A percentile compares a stretch with the other conserved stretches of the same genome.
These are phyloP conservation scores for Barypeithes pellucidus DNA, from an alignment of 2,888 invertebrate genomes.

Conservation along the genomic window DNA sequence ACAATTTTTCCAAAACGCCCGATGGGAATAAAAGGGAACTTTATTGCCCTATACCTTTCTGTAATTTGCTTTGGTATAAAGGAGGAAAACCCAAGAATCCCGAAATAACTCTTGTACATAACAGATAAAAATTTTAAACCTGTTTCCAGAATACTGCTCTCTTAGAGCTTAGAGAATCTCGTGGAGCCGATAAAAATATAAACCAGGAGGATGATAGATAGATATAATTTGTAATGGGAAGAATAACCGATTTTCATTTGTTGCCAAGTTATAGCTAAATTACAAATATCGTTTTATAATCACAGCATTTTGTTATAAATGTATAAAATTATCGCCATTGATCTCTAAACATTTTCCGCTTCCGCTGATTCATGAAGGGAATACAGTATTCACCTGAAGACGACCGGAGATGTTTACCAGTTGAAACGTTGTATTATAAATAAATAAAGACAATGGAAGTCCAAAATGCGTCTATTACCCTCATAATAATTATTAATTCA, in stretches of 20 bases:
- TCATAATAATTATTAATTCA: too few species aligned
- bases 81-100: conserved; percentile 2
- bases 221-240: background rate
- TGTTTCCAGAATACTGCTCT: background rate
- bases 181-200: background rate
- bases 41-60: conserved; percentile 9
- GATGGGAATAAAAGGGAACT: background rate
- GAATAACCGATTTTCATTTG: background rate
- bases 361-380: too few species aligned
- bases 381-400: too few species aligned
- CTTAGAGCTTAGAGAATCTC: background rate
- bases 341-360: too few species aligned
- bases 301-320: too few species aligned
- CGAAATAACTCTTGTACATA: conserved; percentile 6
- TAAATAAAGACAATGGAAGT: too few species aligned
- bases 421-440: too few species aligned
- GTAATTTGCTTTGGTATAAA: conserved; percentile 24
- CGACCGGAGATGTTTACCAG: too few species aligned
- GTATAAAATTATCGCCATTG: too few species aligned
- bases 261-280: too few species aligned
- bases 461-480: too few species aligned
- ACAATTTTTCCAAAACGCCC: conserved; percentile 12
- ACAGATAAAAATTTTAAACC: conserved; percentile 14
- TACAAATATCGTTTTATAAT: too few species aligned
- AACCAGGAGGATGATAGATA: background rate